Percentiles rank a stretch among this genome's conserved stretches.
These are phyloP conservation scores for Auanema freiburgensis DNA, from an alignment of 2,888 invertebrate genomes.

Conservation along the genomic window DNA sequence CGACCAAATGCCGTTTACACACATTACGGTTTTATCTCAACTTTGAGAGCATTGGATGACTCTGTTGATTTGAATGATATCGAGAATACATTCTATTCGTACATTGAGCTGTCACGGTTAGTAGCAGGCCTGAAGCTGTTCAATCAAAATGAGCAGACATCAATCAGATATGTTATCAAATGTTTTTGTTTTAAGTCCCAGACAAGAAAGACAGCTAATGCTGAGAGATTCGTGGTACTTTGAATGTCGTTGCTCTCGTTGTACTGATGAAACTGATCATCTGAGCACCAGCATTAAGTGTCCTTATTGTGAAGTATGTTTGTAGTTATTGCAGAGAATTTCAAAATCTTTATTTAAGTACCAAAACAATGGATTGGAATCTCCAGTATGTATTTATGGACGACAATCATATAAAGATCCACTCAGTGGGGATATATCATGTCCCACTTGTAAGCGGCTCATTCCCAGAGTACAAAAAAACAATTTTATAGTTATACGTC, in stretches of 20 bases:
- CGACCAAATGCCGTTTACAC: conserved; percentile 62
- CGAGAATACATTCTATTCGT: conserved; percentile 59
- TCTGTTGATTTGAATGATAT: conserved; percentile 53
- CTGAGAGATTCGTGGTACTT: conserved; percentile 63
- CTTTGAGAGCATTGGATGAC: conserved; percentile 50
- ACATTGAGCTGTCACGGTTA: conserved; percentile 60
- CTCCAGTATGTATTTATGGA: conserved; percentile 38
- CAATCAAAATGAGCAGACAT: no score
- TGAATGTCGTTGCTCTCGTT: conserved; percentile 61
- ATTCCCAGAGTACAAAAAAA: conserved; percentile 4
- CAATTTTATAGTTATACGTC: conserved; percentile 33
- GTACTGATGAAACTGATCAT: conserved; percentile 56
- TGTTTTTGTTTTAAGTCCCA: background rate
- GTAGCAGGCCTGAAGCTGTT: no score
- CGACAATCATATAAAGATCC: conserved; percentile 37
- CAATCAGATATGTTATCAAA: no score
- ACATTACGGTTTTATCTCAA: conserved; percentile 57
- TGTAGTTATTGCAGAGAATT: background rate
- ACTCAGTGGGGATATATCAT: conserved; percentile 37
- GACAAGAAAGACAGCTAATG: conserved; percentile 19
- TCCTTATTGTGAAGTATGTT: conserved; percentile 45
- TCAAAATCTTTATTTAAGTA: background rate
- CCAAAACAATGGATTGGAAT: conserved; percentile 13
- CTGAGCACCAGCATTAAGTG: conserved; percentile 56
- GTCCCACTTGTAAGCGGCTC: conserved; percentile 32